phyloP scores from a whole-genome alignment of 2,113 vertebrate species.

The Mola mola region DNA sequence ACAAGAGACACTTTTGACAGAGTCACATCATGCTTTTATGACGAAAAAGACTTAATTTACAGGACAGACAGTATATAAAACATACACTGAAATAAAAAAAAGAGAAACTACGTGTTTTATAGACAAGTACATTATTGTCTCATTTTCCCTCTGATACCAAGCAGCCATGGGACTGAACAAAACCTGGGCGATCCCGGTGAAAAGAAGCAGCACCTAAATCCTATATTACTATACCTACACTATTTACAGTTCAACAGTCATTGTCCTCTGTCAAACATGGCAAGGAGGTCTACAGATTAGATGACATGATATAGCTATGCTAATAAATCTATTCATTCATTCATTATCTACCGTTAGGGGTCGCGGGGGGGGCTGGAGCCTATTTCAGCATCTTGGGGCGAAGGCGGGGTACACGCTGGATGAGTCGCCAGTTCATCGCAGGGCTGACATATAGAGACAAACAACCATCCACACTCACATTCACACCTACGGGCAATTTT shows the following conservation, averaged over 20 bases:
- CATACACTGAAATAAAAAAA: conserved; percentile 77
- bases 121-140: conserved; percentile 72
- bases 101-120: conserved; percentile 61
- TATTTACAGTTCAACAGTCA: conserved; percentile 81
- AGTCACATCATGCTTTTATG: conserved; percentile 85
- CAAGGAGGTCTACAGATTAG: conserved; percentile 76
- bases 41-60: conserved; percentile 75
- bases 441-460: no score
- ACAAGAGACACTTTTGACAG: conserved; percentile 51
- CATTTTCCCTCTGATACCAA: conserved; percentile 62
- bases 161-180: conserved; percentile 75
- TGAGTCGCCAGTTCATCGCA: no score
- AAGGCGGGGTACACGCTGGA: no score
- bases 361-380: no score
- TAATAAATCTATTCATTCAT: conserved; percentile 68
- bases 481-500: no score
- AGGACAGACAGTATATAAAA: conserved; percentile 85
- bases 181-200: conserved; percentile 61
- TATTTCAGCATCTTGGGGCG: no score
- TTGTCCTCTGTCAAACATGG: conserved; percentile 79
- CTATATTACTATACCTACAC: conserved; percentile 70
- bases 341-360: no score
- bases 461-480: no score
- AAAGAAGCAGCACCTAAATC: conserved; percentile 65
- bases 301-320: conserved; percentile 78